Base-by-base conservation (phyloP, 2,113 vertebrate genomes). In the Vulpes vulpes region DNA sequence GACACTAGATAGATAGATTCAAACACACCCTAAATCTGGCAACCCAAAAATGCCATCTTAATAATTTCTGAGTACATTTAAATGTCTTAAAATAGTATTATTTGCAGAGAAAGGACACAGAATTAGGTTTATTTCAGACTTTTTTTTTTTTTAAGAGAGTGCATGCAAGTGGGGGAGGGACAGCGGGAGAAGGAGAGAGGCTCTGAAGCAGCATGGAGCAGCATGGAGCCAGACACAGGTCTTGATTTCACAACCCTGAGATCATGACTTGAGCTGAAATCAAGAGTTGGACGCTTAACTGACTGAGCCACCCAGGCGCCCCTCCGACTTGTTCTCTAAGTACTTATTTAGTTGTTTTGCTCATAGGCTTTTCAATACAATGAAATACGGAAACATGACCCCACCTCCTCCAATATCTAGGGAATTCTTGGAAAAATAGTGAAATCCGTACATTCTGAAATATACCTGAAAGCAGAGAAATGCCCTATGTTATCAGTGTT, bases 71-170 rank as follows among this genome's bases (percentile, higher is more conserved):
- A 73, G 74, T 49, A 43, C 17, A 49, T 57, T 89, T 90, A 71
- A 79, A 89, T 55, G 12, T 25, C 43, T 78, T 86, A 67, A 86
- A 89, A 78, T 49, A 74, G 6, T 57, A 67, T 73, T 81, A 8
- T 76, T 94, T 96, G 79, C 83, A 80, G 86, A 82, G 60, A 87
- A 86, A 84, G 32, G 22, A 38, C 51, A 38, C 14, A 78, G 60
- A 57, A 65, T 85, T 87, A 27, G 14, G 10, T 84, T 80, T 79
- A 51, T 92, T 38, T 94, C 62, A 71, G 27, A 67, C 12, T 83
- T 14, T 27, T 93, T 91, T 94, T 59, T 59, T 20, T 59, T 16
- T 59, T 62, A 23, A 62, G 60, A 62, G 23, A 23, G 60, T 11
- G 23, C 15, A 60, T 25, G 60, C 60, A 62, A 57, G 55, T 57